Evolutionary conservation across 2,888 invertebrate species (phyloP).

Genomic region (Pogonocherus hispidulus): DNA sequence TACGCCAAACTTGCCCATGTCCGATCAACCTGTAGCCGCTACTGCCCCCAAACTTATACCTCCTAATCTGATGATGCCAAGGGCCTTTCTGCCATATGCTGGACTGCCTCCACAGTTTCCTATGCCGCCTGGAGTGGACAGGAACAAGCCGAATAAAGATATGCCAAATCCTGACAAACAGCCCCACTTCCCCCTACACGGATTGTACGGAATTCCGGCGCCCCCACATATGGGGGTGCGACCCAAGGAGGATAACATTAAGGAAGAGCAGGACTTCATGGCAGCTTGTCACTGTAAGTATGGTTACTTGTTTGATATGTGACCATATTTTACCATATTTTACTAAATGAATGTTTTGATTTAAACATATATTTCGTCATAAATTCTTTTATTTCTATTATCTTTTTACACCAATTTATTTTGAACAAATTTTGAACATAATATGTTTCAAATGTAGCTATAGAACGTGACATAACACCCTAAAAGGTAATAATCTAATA

Average conservation of each 20-base stretch:
- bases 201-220: conserved; percentile 66
- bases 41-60: conserved; percentile 74
- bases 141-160: conserved; percentile 63
- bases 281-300: conserved; percentile 74
- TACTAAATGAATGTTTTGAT: too few species aligned
- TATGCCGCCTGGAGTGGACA: conserved; percentile 64
- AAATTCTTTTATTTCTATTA: too few species aligned
- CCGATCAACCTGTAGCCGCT: conserved; percentile 72
- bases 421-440: too few species aligned
- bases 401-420: too few species aligned
- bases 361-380: too few species aligned
- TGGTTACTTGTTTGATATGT: background rate
- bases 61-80: conserved; percentile 73
- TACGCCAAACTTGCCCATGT: conserved; percentile 61
- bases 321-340: too few species aligned
- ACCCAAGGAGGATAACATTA: conserved; percentile 64
- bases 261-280: conserved; percentile 76
- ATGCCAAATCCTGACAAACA: conserved; percentile 63
- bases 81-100: conserved; percentile 75
- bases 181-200: conserved; percentile 63
- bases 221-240: conserved; percentile 61
- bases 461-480: too few species aligned
- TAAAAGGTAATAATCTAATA: too few species aligned
- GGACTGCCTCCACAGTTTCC: conserved; percentile 74
- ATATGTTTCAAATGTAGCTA: too few species aligned